Percentiles rank a stretch among this genome's conserved stretches.
phyloP scores from a whole-genome alignment of 1,140 invertebrate species.

The Heliconius nattereri region DNA sequence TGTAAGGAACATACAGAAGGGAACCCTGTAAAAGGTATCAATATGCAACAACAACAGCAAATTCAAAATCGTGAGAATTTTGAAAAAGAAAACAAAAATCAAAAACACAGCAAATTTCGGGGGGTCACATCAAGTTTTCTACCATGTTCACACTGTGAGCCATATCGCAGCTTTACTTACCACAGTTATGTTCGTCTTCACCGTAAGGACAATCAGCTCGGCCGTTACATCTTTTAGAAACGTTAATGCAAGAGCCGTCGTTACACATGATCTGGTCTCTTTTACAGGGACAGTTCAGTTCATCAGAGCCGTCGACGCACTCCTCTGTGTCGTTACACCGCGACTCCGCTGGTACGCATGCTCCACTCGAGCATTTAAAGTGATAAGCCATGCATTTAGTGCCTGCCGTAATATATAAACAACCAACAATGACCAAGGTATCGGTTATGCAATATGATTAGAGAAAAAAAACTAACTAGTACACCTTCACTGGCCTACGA shows the following conservation, averaged over 20 bases:
- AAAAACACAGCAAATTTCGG: background rate
- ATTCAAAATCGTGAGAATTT: background rate
- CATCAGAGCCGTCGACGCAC: slow-evolving; percentile 89
- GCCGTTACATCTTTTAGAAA: slow-evolving; percentile 38
- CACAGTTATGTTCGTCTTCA: slow-evolving; percentile 1
- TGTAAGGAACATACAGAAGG: background rate
- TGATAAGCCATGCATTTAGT: slow-evolving; percentile 77
- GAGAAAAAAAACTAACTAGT: background rate
- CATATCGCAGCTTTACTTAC: background rate
- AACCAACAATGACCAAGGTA: slow-evolving; percentile 66
- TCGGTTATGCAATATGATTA: background rate
- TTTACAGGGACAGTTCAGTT: slow-evolving; percentile 83
- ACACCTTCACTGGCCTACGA: background rate
- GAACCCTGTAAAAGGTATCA: background rate
- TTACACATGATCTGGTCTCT: slow-evolving; percentile 81
- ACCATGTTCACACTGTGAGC: background rate
- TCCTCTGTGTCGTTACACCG: slow-evolving; percentile 89
- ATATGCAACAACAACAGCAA: background rate
- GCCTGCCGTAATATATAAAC: slow-evolving; percentile 66
- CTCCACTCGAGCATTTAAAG: slow-evolving; percentile 81
- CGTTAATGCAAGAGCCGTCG: slow-evolving; percentile 82
- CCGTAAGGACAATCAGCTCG: background rate
- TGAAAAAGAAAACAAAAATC: background rate
- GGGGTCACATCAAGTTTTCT: background rate
- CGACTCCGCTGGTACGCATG: slow-evolving; percentile 86